Base-by-base conservation (phyloP, 2,797 vertebrate genomes). In the Sternarchorhynchus goeldii region DNA sequence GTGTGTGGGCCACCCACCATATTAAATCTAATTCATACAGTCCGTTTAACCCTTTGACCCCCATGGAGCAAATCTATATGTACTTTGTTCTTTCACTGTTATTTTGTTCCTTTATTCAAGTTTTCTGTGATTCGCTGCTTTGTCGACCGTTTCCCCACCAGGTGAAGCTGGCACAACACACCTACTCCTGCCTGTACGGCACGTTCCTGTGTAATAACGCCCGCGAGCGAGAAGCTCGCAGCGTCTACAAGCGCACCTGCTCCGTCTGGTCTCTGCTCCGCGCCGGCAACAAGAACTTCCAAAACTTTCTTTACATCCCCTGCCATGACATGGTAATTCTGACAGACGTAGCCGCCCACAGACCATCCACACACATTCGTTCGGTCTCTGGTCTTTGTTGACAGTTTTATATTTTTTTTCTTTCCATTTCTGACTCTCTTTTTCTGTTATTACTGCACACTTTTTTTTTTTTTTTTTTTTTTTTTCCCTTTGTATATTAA, bases 151-250 rank as follows among this genome's bases (percentile, higher is more conserved):
- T 50, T 50, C 10, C 2, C 45, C 45, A 50, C 14, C 89, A 99
- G 97, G 96, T 99, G 81, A 99, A 99, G 91, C 86, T 99, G 91
- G 97, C 98, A 75, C 98, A 99, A 89, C 98, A 99, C 87, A 99
- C 97, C 0, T 99, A 99, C 83, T 99, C 98, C 0, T 99, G 98
- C 88, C 95, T 99, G 12, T 99, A 99, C 0, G 98, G 98, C 66
- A 99, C 98, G 0, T 99, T 99, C 91, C 93, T 99, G 76, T 97
- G 97, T 57, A 99, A 99, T 93, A 99, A 97, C 60, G 94, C 93
- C 29, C 94, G 94, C 0, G 98, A 99, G 89, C 92, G 98, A 17
- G 96, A 99, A 84, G 92, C 93, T n/a, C 94, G 93, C 58, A 98
- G 96, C 90, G 92, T 98, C 90, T 95, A 95, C 88, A 98, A 98